Evolutionary conservation across 2,113 vertebrate species (phyloP).

Genomic region (Pagrus major): DNA sequence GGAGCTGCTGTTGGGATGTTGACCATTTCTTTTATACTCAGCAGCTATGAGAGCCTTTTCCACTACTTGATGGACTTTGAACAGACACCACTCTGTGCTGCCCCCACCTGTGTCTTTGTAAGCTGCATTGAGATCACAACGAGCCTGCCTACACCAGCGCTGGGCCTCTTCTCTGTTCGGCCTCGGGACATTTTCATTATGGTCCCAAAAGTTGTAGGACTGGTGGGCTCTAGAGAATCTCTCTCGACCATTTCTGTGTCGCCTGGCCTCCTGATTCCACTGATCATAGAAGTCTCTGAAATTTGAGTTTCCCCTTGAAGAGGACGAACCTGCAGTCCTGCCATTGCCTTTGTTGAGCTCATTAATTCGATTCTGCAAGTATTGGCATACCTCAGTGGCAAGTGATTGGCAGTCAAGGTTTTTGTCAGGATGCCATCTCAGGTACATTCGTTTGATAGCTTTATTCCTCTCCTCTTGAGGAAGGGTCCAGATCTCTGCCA

Average conservation of each 20-base stretch:
- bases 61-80: slow-evolving; percentile 86
- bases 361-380: slow-evolving; percentile 77
- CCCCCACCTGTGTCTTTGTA: slow-evolving; percentile 55
- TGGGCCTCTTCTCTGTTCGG: slow-evolving; percentile 80
- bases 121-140: slow-evolving; percentile 83
- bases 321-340: neutral
- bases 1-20: slow-evolving; percentile 37
- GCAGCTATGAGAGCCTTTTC: slow-evolving; percentile 86
- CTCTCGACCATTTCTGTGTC: slow-evolving; percentile 73
- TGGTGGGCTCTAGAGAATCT: slow-evolving; percentile 44
- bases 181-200: slow-evolving; percentile 61
- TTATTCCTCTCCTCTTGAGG: slow-evolving; percentile 76
- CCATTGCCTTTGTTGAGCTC: slow-evolving; percentile 55
- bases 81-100: slow-evolving; percentile 86
- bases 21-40: slow-evolving; percentile 72
- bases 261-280: slow-evolving; percentile 83
- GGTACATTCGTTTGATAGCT: slow-evolving; percentile 84
- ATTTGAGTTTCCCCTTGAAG: neutral
- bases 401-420: slow-evolving; percentile 73
- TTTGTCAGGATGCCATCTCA: slow-evolving; percentile 88
- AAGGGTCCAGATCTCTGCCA: slow-evolving; percentile 82
- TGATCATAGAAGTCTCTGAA: slow-evolving; percentile 67
- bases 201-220: slow-evolving; percentile 81
- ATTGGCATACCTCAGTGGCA: slow-evolving; percentile 81
- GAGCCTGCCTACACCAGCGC: slow-evolving; percentile 86